A percentile compares a stretch with the other conserved stretches of the same genome.
Evolutionary conservation across 2,797 vertebrate species (phyloP).

Genomic region (Onychomys leucogaster): DNA sequence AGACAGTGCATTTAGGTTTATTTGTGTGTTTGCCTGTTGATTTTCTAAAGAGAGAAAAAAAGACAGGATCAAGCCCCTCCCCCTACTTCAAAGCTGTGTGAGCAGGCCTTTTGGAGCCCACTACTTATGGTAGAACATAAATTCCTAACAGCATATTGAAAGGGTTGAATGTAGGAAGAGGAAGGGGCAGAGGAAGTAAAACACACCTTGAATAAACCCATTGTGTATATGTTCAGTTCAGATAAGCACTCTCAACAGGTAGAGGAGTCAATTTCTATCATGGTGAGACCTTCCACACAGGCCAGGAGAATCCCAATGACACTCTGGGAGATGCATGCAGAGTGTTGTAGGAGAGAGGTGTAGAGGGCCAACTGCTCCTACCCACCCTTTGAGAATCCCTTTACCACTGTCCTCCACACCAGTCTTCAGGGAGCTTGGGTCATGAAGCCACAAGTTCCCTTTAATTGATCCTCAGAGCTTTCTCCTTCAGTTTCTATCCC

Average conservation of each 20-base stretch:
- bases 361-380: not conserved
- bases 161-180: not conserved
- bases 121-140: not conserved
- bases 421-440: not conserved
- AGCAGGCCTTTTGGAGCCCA: too few relatives aligned
- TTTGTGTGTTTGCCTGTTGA: too few relatives aligned
- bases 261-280: not conserved
- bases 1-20: too few relatives aligned
- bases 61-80: too few relatives aligned
- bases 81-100: too few relatives aligned
- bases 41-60: too few relatives aligned
- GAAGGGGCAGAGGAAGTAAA: not conserved
- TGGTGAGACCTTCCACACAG: not conserved
- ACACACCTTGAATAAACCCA: not conserved
- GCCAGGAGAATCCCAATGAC: not conserved
- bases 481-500: not conserved
- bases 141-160: not conserved
- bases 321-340: not conserved
- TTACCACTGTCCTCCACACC: not conserved
- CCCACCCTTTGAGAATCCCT: accelerated
- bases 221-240: not conserved
- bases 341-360: accelerated
- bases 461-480: conserved; percentile 42
- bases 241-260: not conserved
- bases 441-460: not conserved